Conservation (phyloP, 1,140 invertebrate species). For the Patella vulgata region DNA sequence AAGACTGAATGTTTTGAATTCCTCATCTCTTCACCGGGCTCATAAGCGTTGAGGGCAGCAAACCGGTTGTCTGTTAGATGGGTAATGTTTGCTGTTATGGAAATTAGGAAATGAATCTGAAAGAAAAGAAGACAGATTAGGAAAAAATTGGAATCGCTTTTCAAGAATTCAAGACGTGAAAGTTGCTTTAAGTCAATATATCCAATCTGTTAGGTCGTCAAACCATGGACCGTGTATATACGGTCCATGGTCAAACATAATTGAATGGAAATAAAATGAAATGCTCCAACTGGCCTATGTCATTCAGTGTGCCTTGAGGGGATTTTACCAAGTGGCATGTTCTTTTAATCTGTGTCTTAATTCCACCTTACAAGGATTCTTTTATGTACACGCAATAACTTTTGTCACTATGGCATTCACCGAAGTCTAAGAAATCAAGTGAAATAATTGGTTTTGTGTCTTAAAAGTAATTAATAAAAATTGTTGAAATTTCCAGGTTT, state of each 20-base stretch:
- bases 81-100: conserved; percentile 49
- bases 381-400: not conserved
- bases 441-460: too few species aligned
- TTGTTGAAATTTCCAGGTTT: too few species aligned
- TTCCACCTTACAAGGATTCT: not conserved
- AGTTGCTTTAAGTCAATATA: conserved; percentile 2
- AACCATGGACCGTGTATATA: not conserved
- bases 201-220: not conserved
- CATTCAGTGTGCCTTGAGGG: too few species aligned
- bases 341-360: too few species aligned
- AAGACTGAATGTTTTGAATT: conserved; percentile 51
- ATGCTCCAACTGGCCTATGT: not conserved
- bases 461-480: too few species aligned
- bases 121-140: conserved; percentile 13
- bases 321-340: too few species aligned
- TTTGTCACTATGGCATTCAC: not conserved
- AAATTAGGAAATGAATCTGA: conserved; percentile 55
- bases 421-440: not conserved
- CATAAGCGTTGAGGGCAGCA: conserved; percentile 52
- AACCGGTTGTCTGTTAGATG: conserved; percentile 52
- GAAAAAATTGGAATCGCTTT: not conserved
- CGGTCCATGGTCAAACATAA: not conserved
- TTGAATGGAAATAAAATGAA: not conserved
- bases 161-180: not conserved
- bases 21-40: conserved; percentile 38